Evolutionary conservation across 2,113 vertebrate species (phyloP).

Genomic region (Myotis davidii): DNA sequence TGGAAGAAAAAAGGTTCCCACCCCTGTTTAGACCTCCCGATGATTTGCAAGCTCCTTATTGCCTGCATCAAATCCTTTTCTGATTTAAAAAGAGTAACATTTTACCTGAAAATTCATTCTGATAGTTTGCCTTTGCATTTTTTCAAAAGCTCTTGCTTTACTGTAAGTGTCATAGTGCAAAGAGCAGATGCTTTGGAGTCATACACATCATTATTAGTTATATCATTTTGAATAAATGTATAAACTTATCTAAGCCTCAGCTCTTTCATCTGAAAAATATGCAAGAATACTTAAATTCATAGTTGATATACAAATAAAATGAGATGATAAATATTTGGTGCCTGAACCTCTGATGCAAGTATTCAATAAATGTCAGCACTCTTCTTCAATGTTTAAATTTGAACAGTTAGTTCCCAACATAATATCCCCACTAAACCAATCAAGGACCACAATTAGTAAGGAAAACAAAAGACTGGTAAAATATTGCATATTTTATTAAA

Average conservation of each 20-base stretch:
- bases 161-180: background rate
- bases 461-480: background rate
- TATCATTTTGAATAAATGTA: background rate
- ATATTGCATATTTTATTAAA: background rate
- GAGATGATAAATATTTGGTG: background rate
- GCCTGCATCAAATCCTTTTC: background rate
- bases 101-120: background rate
- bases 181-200: background rate
- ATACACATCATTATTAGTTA: background rate
- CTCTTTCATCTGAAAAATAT: background rate
- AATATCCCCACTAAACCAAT: background rate
- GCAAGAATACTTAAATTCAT: background rate
- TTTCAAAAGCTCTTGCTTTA: background rate
- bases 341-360: background rate
- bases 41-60: background rate
- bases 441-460: background rate
- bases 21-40: background rate
- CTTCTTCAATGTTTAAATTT: background rate
- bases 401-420: background rate
- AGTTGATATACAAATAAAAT: background rate
- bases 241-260: background rate
- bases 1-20: too few relatives aligned
- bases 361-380: background rate
- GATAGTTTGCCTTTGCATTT: background rate
- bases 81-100: background rate